Conservation (phyloP, 2,113 vertebrate species). For the Corynorhinus townsendii region DNA sequence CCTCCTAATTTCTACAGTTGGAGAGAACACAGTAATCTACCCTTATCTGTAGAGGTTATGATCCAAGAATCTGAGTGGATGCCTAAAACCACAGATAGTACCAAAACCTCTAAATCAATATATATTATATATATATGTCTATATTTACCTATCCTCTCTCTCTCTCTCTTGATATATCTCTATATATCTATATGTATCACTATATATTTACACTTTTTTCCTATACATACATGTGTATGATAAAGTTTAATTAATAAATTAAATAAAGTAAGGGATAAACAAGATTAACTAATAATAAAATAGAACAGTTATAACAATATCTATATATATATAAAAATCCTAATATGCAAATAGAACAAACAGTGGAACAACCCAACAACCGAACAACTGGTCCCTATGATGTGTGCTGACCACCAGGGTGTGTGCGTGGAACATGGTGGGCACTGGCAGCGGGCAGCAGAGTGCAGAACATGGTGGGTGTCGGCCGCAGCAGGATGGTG, state of each 20-base stretch:
- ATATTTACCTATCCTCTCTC: not conserved
- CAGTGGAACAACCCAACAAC: no score
- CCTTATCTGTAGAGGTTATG: not conserved
- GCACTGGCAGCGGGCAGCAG: no score
- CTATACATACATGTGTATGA: not conserved
- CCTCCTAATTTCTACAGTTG: not conserved
- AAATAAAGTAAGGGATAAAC: not conserved
- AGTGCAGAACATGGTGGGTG: no score
- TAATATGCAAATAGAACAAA: no score
- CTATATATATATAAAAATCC: no score
- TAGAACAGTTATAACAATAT: not conserved
- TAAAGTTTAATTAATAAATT: not conserved
- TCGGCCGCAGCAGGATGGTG: no score
- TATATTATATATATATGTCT: not conserved
- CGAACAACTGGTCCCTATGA: no score
- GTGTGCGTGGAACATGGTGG: rapidly evolving
- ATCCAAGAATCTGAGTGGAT: not conserved
- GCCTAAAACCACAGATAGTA: not conserved
- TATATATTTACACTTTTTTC: not conserved
- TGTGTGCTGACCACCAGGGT: no score
- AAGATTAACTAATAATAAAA: not conserved
- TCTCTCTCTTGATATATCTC: not conserved
- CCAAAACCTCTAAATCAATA: not conserved
- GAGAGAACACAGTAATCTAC: not conserved
- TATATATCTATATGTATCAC: not conserved